These are phyloP conservation scores for Pyralis farinalis DNA, from an alignment of 2,888 invertebrate genomes.

Conservation along the genomic window DNA sequence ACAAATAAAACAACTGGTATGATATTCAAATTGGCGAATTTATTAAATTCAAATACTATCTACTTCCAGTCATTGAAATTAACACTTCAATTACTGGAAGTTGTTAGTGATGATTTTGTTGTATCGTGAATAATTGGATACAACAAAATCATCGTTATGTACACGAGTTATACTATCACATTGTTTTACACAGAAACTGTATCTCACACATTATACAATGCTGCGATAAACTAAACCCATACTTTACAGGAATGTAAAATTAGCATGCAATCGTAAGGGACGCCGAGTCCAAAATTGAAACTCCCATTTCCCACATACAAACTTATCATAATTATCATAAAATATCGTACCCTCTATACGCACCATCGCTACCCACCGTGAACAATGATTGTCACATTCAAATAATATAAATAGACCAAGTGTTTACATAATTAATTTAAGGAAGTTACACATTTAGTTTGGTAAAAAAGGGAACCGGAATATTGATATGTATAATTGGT, in stretches of 20 bases:
- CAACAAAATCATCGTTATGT: slow-evolving; percentile 49
- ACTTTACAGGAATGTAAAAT: slow-evolving; percentile 54
- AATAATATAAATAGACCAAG: too few relatives aligned
- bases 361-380: too few relatives aligned
- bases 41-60: slow-evolving; percentile 78
- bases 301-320: slow-evolving; percentile 18
- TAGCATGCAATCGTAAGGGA: slow-evolving; percentile 23
- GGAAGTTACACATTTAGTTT: too few relatives aligned
- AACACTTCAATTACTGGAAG: too few relatives aligned
- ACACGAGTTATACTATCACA: slow-evolving; percentile 56
- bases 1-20: slow-evolving; percentile 47
- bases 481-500: too few relatives aligned
- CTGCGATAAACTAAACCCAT: slow-evolving; percentile 25
- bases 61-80: slow-evolving; percentile 75
- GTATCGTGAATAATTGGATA: too few relatives aligned
- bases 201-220: slow-evolving; percentile 24
- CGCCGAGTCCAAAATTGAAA: slow-evolving; percentile 20
- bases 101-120: too few relatives aligned
- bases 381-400: too few relatives aligned
- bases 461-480: too few relatives aligned
- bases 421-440: too few relatives aligned
- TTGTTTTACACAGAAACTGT: slow-evolving; percentile 38
- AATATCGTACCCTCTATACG: too few relatives aligned
- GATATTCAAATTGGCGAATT: slow-evolving; percentile 65
- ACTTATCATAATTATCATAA: slow-evolving; percentile 13